Evolutionary conservation across 2,888 invertebrate species (phyloP), one percentile per base, ranked within the genome.

Genomic region (Lepidochrysops patricia): DNA sequence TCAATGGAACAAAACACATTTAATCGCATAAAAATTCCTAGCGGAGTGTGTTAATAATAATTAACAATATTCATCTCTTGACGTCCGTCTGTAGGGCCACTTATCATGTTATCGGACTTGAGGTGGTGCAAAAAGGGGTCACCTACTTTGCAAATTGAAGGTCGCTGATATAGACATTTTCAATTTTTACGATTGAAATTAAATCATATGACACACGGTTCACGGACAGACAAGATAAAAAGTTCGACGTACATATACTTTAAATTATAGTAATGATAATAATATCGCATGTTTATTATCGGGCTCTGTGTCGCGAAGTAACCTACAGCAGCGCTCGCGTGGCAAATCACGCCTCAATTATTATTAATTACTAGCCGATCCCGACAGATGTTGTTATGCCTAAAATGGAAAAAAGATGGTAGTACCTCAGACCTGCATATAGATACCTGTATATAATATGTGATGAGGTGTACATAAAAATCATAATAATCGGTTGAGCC

Each of bases 131-230:
- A 69, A 72, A 68, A 70, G 68, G 69, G 76, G 86, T 84, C 84
- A 87, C 87, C 87, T 76, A 87, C 83, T 82, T 80, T 69, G 71
- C 74, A 73, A 72, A 76, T 74, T 83, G 84, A 88, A 86, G 87
- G 87, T 85, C 82, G 75, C 71, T 68, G 75, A 76, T 82, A 77
- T 76, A 70, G 74, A 73, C 74, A 74, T 72, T 74, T 73, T 64
- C 62, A 64, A 75, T 74, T 73, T 75, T 68, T 74, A 75, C 78
- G 76, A 75, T 75, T 68, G 74, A 76, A 78, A 73, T 76, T 71
- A 67, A 72, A 72, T 67, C 67, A 71, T 66, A 65, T 73, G 72
- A 80, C 78, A 77, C 73, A 62, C 66, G 70, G 78, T 84, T 84
- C 86, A 86, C 66, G 84, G 84, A 78, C 84, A 74, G 58, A 37